These are phyloP conservation scores for Pipistrellus nathusii DNA, from an alignment of 2,797 vertebrate genomes.

Conservation along the genomic window DNA sequence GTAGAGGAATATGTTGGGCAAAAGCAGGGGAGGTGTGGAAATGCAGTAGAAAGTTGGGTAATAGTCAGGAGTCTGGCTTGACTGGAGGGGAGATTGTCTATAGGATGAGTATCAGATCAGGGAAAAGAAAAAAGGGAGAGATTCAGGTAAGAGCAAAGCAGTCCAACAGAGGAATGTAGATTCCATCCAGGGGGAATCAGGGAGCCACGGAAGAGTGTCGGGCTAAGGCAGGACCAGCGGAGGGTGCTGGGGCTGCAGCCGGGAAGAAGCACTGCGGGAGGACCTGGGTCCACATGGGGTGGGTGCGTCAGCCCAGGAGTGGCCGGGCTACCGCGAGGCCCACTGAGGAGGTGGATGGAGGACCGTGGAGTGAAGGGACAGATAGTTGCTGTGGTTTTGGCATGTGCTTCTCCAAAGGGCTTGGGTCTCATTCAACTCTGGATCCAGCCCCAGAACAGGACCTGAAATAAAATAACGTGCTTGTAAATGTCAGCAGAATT, in stretches of 20 bases:
- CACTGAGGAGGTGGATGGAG: background rate
- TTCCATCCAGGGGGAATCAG: too few species aligned
- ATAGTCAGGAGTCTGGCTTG: background rate
- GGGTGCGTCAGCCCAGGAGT: background rate
- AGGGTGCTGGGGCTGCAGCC: background rate
- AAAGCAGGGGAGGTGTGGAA: background rate
- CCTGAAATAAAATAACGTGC: background rate
- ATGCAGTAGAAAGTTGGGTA: background rate
- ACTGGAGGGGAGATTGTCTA: background rate
- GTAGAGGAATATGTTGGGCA: background rate
- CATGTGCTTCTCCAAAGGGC: background rate
- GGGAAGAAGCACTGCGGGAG: background rate
- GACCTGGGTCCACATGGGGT: too few species aligned
- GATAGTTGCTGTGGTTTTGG: background rate
- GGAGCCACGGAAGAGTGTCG: background rate
- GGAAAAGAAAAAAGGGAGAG: background rate
- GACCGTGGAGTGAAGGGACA: background rate
- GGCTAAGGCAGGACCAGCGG: background rate
- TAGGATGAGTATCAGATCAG: background rate
- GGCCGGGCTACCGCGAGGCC: too few species aligned
- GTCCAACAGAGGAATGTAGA: background rate
- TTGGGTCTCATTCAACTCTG: background rate
- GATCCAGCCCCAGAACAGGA: background rate
- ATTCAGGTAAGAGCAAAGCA: background rate
- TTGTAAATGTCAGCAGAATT: background rate